A percentile compares a stretch with the other conserved stretches of the same genome.
phyloP scores from a whole-genome alignment of 2,888 invertebrate genomes.

The Dasysyrphus tricinctus region DNA sequence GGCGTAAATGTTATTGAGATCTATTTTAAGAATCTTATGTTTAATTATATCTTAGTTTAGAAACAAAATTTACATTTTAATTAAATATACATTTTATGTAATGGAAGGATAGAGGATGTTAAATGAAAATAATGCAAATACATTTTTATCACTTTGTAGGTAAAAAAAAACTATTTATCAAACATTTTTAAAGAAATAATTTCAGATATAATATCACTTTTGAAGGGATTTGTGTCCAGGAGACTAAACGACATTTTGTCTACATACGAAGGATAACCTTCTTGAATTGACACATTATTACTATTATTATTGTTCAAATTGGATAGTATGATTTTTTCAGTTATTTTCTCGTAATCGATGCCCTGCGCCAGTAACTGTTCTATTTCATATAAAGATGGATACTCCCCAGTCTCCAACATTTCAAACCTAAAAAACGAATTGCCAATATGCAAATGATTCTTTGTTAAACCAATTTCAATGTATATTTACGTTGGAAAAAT shows the following conservation, averaged over 20 bases:
- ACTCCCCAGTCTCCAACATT: slow-evolving; percentile 79
- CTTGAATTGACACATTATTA: slow-evolving; percentile 31
- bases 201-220: slow-evolving; percentile 77
- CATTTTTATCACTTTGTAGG: background rate
- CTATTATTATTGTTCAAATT: slow-evolving; percentile 29
- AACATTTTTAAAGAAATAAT: slow-evolving; percentile 67
- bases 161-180: slow-evolving; percentile 26
- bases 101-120: background rate
- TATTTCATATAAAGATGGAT: slow-evolving; percentile 78
- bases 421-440: slow-evolving; percentile 77
- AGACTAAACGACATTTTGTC: slow-evolving; percentile 48
- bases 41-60: background rate
- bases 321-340: slow-evolving; percentile 53
- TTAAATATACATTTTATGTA: slow-evolving; percentile 3
- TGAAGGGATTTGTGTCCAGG: slow-evolving; percentile 78
- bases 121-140: slow-evolving; percentile 17
- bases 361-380: slow-evolving; percentile 76
- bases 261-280: slow-evolving; percentile 66
- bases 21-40: slow-evolving; percentile 12
- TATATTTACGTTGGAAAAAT: slow-evolving; percentile 79
- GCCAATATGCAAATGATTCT: slow-evolving; percentile 10
- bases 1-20: background rate
- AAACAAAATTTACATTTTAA: slow-evolving; percentile 11
- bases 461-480: background rate
- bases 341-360: slow-evolving; percentile 77